These are phyloP conservation scores for Drosophila lacertosa DNA, from an alignment of 1,140 invertebrate species.

Conservation along the genomic window DNA sequence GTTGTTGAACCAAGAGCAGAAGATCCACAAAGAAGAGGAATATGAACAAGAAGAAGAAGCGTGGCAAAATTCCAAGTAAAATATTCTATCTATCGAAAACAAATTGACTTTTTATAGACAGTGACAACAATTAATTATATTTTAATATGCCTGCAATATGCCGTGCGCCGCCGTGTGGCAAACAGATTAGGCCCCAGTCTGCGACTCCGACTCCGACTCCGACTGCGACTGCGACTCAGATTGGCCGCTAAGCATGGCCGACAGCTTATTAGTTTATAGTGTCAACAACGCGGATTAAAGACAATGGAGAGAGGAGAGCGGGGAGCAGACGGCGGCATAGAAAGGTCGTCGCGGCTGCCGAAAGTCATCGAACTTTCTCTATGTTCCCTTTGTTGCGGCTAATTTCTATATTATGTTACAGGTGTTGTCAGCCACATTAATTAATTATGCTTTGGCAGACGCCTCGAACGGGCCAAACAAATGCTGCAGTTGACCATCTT, in stretches of 20 bases:
- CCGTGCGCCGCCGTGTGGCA: conserved; percentile 1
- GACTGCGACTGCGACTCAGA: conserved; percentile 6
- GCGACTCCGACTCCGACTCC: neutral
- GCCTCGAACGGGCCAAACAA: conserved; percentile 6
- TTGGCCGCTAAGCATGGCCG: conserved; percentile 30
- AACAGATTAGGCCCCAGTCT: neutral
- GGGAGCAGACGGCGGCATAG: conserved; percentile 42
- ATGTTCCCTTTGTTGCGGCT: conserved; percentile 50
- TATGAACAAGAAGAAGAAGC: conserved; percentile 14
- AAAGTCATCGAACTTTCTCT: conserved; percentile 81
- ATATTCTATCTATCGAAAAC: conserved; percentile 33
- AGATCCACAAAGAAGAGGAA: conserved; percentile 13
- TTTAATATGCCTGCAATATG: conserved; percentile 70
- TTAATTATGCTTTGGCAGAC: conserved; percentile 40
- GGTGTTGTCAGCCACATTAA: conserved; percentile 42
- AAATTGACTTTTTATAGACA: conserved; percentile 82
- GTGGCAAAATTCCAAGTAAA: conserved; percentile 50
- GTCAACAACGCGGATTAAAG: conserved; percentile 74
- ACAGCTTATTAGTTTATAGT: conserved; percentile 80
- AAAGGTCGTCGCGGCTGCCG: conserved; percentile 63
- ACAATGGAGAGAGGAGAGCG: conserved; percentile 18
- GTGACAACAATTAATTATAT: conserved; percentile 82
- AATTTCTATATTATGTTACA: conserved; percentile 81
- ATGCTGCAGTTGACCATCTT: conserved; percentile 3
- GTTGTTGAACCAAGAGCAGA: conserved; percentile 53